Evolutionary conservation across 2,113 vertebrate species (phyloP).

Genomic region (Gulo gulo): DNA sequence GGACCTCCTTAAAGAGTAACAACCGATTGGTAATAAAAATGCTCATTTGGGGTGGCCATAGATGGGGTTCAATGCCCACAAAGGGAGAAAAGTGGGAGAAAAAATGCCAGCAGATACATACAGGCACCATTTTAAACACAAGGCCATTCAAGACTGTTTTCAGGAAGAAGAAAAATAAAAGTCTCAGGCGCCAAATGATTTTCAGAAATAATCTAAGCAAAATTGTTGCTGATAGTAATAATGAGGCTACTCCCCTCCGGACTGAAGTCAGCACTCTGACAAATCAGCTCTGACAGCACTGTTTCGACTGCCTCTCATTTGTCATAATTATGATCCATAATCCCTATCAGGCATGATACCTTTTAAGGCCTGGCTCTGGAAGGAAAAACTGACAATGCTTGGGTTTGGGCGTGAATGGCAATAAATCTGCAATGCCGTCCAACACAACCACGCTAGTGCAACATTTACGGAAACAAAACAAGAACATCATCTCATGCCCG

Average conservation of each 20-base stretch:
- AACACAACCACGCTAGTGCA: not conserved
- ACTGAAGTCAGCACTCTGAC: slow-evolving; percentile 20
- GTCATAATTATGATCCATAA: slow-evolving; percentile 35
- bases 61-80: not conserved
- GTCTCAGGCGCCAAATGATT: not conserved
- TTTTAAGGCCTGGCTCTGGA: slow-evolving; percentile 19
- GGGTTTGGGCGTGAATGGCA: not conserved
- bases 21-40: not conserved
- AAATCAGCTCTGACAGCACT: slow-evolving; percentile 25
- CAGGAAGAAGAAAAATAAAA: not conserved
- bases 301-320: not conserved
- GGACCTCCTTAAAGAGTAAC: not conserved
- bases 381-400: not conserved
- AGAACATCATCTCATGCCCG: not conserved
- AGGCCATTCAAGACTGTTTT: not conserved
- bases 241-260: not conserved
- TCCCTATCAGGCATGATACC: slow-evolving; percentile 4
- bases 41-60: not conserved
- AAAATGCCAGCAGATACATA: not conserved
- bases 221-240: not conserved
- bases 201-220: slow-evolving; percentile 20
- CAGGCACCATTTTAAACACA: not conserved
- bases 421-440: not conserved
- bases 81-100: not conserved
- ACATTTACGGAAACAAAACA: slow-evolving; percentile 40